Evolutionary conservation across 2,888 invertebrate species (phyloP).

Genomic region (Drosophila diplacantha): DNA sequence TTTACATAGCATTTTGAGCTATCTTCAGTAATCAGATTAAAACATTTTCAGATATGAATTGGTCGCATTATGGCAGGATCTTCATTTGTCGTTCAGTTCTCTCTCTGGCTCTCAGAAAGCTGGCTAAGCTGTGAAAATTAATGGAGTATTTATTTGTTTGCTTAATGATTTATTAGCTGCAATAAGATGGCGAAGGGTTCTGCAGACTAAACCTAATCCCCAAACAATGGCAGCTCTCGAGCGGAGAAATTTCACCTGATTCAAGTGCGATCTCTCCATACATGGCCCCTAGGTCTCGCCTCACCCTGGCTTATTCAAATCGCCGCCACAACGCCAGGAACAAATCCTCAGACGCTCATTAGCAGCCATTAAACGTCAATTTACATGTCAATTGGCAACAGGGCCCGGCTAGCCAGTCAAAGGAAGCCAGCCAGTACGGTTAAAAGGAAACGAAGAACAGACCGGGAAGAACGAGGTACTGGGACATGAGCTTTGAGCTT

Average conservation of each 20-base stretch:
- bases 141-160: constrained; percentile 69
- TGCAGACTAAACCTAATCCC: constrained; percentile 3
- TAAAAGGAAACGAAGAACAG: constrained; percentile 12
- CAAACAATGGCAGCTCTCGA: constrained; percentile 4
- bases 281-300: not conserved
- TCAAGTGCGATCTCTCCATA: not conserved
- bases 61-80: constrained; percentile 48
- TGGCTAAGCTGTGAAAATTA: constrained; percentile 66
- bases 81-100: constrained; percentile 22
- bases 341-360: constrained; percentile 70
- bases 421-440: constrained; percentile 34
- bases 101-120: constrained; percentile 1
- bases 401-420: constrained; percentile 48
- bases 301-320: constrained; percentile 24
- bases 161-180: constrained; percentile 62
- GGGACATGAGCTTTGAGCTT: constrained; percentile 59
- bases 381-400: constrained; percentile 74
- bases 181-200: constrained; percentile 35
- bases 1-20: constrained; percentile 52
- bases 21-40: constrained; percentile 59
- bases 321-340: constrained; percentile 24
- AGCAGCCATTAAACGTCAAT: constrained; percentile 76
- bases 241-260: constrained; percentile 22
- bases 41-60: constrained; percentile 61
- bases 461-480: constrained; percentile 10